These are phyloP conservation scores for Melanostoma mellinum DNA, from an alignment of 2,888 invertebrate genomes.

Conservation along the genomic window DNA sequence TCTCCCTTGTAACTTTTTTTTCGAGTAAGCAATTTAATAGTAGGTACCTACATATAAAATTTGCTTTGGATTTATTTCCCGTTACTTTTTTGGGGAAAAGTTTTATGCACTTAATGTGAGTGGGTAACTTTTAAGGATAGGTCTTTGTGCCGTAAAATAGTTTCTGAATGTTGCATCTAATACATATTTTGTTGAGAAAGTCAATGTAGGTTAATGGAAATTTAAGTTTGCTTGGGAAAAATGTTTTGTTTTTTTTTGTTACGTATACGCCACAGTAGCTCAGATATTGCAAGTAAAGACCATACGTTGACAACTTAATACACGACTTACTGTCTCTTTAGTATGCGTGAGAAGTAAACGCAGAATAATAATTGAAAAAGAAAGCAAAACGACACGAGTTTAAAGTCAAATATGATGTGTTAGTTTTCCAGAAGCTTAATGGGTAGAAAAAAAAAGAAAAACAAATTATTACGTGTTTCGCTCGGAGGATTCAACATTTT, in stretches of 20 bases:
- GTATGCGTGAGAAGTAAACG: too few relatives aligned
- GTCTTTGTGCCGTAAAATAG: constrained; percentile 33
- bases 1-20: constrained; percentile 2
- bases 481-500: too few relatives aligned
- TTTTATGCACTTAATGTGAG: constrained; percentile 17
- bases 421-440: too few relatives aligned
- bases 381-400: too few relatives aligned
- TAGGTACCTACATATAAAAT: constrained; percentile 28
- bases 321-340: too few relatives aligned
- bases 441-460: too few relatives aligned
- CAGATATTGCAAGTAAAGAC: too few relatives aligned
- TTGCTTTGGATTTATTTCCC: not conserved
- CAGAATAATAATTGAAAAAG: too few relatives aligned
- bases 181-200: constrained; percentile 21
- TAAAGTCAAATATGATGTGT: too few relatives aligned
- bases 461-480: too few relatives aligned
- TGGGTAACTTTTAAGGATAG: constrained; percentile 35
- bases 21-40: constrained; percentile 11
- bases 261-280: constrained; percentile 18
- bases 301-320: too few relatives aligned
- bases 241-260: constrained; percentile 13
- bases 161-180: constrained; percentile 36
- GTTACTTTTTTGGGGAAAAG: not conserved
- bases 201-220: constrained; percentile 32
- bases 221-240: constrained; percentile 8